These are phyloP conservation scores for Onychostoma macrolepis DNA, from an alignment of 2,113 vertebrate genomes.

Conservation along the genomic window DNA sequence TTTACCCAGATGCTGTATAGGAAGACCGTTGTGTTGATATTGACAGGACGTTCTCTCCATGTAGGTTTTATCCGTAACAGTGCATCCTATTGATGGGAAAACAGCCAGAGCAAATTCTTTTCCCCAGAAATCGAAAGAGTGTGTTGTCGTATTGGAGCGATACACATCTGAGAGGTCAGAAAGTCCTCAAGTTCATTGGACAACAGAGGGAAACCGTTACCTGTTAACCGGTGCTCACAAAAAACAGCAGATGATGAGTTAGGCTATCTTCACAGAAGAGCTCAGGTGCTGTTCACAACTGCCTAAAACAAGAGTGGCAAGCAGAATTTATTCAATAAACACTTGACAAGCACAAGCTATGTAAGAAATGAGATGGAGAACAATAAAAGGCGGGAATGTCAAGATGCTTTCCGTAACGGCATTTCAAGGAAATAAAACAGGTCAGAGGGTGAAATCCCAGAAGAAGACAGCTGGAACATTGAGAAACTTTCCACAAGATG, in stretches of 20 bases:
- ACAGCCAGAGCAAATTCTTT: conserved; percentile 26
- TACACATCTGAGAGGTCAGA: conserved; percentile 24
- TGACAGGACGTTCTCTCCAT: neutral
- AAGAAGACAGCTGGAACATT: conserved; percentile 56
- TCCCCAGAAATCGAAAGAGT: conserved; percentile 26
- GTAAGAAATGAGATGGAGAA: conserved; percentile 13
- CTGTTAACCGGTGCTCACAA: neutral
- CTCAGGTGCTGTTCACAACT: neutral
- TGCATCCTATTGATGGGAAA: conserved; percentile 8
- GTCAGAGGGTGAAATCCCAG: conserved; percentile 53
- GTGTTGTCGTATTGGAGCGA: neutral
- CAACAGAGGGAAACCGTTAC: neutral
- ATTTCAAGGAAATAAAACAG: conserved; percentile 57
- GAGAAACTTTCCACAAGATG: conserved; percentile 57
- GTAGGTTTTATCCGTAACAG: conserved; percentile 10
- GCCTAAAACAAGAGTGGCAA: conserved; percentile 15
- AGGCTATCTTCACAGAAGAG: neutral
- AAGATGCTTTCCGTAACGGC: conserved; percentile 6
- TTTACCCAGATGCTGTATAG: neutral
- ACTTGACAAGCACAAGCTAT: conserved; percentile 17
- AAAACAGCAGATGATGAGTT: neutral
- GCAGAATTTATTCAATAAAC: neutral
- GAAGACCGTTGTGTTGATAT: neutral
- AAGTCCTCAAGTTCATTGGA: neutral
- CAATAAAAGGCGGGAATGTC: conserved; percentile 54